Percentiles rank a stretch among this genome's conserved stretches.
Evolutionary conservation across 2,113 vertebrate genomes (phyloP).

Genomic region (Tragelaphus scriptus): DNA sequence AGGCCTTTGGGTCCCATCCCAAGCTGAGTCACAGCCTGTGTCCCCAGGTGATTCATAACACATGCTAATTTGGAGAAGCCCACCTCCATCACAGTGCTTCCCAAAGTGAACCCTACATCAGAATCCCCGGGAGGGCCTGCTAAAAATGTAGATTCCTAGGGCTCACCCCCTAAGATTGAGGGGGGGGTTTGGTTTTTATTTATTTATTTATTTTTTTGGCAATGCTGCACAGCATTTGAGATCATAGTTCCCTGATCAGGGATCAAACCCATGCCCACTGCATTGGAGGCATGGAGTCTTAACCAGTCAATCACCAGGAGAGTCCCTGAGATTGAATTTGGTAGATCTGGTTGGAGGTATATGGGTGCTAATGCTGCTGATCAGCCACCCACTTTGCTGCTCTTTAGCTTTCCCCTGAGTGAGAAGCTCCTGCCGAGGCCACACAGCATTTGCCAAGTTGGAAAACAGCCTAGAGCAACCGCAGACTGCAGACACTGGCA

Average conservation of each 20-base stretch:
- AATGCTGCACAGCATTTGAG: background rate
- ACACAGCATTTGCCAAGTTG: background rate
- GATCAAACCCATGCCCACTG: background rate
- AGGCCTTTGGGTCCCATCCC: background rate
- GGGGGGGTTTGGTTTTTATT: background rate
- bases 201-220: background rate
- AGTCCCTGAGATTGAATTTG: no score
- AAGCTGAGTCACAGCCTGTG: background rate
- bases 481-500: background rate
- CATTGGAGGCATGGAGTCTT: background rate
- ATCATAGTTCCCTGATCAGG: background rate
- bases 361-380: background rate
- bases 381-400: background rate
- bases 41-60: background rate
- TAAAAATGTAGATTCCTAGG: background rate
- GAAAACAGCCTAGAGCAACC: background rate
- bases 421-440: background rate
- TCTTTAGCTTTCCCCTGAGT: background rate
- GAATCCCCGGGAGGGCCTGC: background rate
- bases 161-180: background rate
- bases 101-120: background rate
- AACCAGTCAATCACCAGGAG: background rate
- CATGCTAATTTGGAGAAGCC: background rate
- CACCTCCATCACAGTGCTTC: background rate
- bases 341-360: background rate